phyloP scores from a whole-genome alignment of 2,888 invertebrate species.

The Cantharis nigra region DNA sequence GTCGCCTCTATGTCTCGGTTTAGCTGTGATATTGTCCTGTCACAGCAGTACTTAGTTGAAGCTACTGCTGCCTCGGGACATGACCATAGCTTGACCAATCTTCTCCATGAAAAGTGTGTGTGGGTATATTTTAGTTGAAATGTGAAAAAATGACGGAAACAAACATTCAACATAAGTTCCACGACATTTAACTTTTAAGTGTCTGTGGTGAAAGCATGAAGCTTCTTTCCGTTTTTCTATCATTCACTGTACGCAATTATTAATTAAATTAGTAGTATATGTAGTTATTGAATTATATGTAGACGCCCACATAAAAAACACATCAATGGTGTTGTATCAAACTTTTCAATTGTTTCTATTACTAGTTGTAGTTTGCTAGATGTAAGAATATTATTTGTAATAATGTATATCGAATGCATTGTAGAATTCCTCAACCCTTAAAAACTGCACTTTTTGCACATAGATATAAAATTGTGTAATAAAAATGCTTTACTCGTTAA shows the following conservation, averaged over 20 bases:
- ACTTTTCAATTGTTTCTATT: constrained; percentile 9
- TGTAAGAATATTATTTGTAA: constrained; percentile 31
- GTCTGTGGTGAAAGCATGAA: constrained; percentile 28
- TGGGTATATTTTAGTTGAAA: constrained; percentile 3
- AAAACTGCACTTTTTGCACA: constrained; percentile 30
- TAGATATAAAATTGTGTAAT: constrained; percentile 20
- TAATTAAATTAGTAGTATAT: constrained; percentile 21
- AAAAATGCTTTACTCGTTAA: constrained; percentile 25
- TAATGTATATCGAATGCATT: constrained; percentile 29
- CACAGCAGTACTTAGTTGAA: constrained; percentile 87
- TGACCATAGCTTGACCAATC: constrained; percentile 64
- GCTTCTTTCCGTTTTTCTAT: constrained; percentile 20
- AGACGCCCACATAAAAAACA: constrained; percentile 25
- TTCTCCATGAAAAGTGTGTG: constrained; percentile 11
- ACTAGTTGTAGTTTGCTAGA: constrained; percentile 23
- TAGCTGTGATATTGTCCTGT: constrained; percentile 90
- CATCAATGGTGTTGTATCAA: constrained; percentile 14
- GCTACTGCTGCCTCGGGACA: constrained; percentile 95
- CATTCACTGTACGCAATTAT: constrained; percentile 27
- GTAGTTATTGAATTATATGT: constrained; percentile 25
- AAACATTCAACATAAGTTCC: constrained; percentile 6
- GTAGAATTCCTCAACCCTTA: constrained; percentile 20
- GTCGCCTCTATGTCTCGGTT: constrained; percentile 49
- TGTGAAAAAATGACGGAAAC: not conserved
- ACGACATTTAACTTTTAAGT: constrained; percentile 21